Evolutionary conservation across 2,797 vertebrate genomes (phyloP).

Genomic region (Fistularia commersonii): DNA sequence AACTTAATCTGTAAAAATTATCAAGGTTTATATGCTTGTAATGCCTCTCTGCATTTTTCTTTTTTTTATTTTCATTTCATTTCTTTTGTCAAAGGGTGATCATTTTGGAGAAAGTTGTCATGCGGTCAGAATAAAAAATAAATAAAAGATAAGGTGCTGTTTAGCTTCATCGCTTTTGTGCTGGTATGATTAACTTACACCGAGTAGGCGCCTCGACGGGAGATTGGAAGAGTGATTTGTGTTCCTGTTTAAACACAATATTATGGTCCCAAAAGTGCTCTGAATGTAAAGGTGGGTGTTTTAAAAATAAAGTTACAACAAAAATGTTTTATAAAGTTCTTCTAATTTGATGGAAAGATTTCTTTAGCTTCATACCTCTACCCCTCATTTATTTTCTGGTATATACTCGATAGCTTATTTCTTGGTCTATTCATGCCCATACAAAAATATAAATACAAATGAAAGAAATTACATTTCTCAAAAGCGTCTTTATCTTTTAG

Average conservation of each 20-base stretch:
- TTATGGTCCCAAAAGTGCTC: background rate
- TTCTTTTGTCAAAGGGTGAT: background rate
- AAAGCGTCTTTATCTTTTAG: too few species aligned
- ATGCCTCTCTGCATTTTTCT: background rate
- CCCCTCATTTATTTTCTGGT: too few species aligned
- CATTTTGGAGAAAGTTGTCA: slow-evolving; percentile 6
- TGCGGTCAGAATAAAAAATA: slow-evolving; percentile 20
- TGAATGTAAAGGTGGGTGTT: background rate
- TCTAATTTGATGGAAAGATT: too few species aligned
- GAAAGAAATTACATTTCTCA: too few species aligned
- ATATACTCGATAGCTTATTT: too few species aligned
- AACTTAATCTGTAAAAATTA: slow-evolving; percentile 3
- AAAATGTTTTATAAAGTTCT: too few species aligned
- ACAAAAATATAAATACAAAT: too few species aligned
- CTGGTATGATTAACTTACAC: slow-evolving; percentile 11
- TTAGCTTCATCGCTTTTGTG: slow-evolving; percentile 13
- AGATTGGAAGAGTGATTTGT: slow-evolving; percentile 5
- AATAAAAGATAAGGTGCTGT: background rate
- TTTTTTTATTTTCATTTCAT: slow-evolving; percentile 1
- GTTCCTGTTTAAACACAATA: slow-evolving; percentile 9
- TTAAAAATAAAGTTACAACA: too few species aligned
- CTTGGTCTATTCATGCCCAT: too few species aligned
- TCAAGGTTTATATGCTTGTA: slow-evolving; percentile 12
- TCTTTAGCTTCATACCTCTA: too few species aligned
- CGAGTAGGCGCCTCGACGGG: background rate